Conservation (phyloP, 2,797 vertebrate genomes). For the Hafferia zeledoni region DNA sequence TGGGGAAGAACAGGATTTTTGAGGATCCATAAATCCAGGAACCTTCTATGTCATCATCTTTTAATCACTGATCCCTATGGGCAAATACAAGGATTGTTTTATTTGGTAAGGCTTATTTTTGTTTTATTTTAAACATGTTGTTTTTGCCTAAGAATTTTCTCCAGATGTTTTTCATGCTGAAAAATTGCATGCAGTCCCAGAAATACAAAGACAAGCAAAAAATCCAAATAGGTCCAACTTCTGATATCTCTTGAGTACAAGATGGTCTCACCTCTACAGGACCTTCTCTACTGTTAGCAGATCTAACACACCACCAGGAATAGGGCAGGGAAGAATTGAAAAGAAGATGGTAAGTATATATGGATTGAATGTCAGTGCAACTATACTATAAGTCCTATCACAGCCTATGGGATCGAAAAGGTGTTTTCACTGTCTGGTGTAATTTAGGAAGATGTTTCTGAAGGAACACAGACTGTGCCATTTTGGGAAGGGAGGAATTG, state of each 20-base stretch:
- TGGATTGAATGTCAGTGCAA: background rate
- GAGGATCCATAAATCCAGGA: background rate
- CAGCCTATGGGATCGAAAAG: background rate
- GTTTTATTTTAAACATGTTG: background rate
- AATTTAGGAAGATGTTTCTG: background rate
- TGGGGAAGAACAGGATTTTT: slow-evolving; percentile 6
- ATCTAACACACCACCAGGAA: background rate
- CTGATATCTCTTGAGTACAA: background rate
- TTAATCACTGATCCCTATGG: background rate
- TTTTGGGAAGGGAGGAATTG: background rate
- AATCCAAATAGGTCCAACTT: background rate
- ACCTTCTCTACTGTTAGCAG: background rate
- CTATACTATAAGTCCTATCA: background rate
- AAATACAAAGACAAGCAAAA: background rate
- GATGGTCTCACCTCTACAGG: background rate
- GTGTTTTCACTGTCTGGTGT: background rate
- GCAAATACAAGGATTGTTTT: background rate
- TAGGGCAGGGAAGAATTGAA: background rate
- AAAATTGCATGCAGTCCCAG: background rate
- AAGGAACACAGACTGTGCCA: background rate
- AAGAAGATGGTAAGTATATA: background rate
- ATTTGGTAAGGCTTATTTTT: background rate
- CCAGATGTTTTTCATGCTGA: background rate
- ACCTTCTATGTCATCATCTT: background rate
- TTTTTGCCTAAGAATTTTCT: background rate